Base-by-base conservation (phyloP, 2,888 invertebrate genomes). In the Drosophila austrosaltans region DNA sequence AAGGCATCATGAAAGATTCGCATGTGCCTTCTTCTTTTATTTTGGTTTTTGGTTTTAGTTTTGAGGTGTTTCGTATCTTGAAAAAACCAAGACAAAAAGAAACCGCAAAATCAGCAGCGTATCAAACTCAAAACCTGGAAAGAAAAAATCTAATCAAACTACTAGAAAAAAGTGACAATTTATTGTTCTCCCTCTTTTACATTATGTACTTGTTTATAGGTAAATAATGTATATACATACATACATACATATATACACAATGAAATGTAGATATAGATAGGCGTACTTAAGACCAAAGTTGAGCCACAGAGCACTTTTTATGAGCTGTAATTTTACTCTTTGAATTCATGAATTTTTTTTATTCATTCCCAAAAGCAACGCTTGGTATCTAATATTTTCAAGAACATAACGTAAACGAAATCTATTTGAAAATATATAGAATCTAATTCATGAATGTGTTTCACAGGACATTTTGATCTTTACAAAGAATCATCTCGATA, bases 21-120 rank as follows among this genome's bases (percentile, higher is more conserved):
- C 71, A 69, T 75, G 71, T 63, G 56, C 53, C 65, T 76, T 59
- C 60, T 67, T 67, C 8, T 36, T 8, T 69, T 62, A 16, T 70
- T 44, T 63, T 39, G 59, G 28, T 30, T 40, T 58, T 63, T 48
- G 20, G 22, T 61, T 73, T 53, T 25, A 44, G 10, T 32, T n/a
- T 22, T 60, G 39, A 65, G 71, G 63, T 77, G 69, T 78, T 77
- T 74, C 66, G 62, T 75, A 65, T 73, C 71, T 48, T 66, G 68
- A 67, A 72, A 79, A 79, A 78, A 76, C 75, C 88, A 76, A 67
- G 78, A 8, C 8, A 10, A 36, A 8, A 32, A 3, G 86, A 91
- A 91, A 91, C 91, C 91, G 89, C 91, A 91, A 84, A 88, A 89
- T 91, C 91, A 91, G 91, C 91, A 85, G 83, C 79, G 81, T 83